Percentiles rank a stretch among this genome's conserved stretches.
Evolutionary conservation across 2,113 vertebrate species (phyloP).

Genomic region (Pterophyllum scalare): DNA sequence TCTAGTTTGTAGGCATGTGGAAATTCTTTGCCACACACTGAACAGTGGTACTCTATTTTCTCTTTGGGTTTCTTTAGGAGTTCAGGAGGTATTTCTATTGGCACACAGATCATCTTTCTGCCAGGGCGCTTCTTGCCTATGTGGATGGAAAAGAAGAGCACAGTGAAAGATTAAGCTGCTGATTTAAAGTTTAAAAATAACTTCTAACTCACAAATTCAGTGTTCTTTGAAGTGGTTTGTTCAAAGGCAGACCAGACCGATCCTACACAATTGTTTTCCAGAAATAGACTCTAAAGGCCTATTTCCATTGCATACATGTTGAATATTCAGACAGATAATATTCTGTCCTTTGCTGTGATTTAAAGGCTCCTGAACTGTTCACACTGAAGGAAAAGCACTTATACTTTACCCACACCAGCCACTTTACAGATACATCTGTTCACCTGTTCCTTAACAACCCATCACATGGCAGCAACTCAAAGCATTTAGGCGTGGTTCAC

Average conservation of each 20-base stretch:
- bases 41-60: slow-evolving; percentile 67
- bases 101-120: slow-evolving; percentile 55
- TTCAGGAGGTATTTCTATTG: slow-evolving; percentile 65
- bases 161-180: neutral
- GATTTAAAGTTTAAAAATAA: neutral
- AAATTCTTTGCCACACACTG: slow-evolving; percentile 70
- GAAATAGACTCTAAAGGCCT: neutral
- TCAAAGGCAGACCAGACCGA: neutral
- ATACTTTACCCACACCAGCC: too few species aligned
- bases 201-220: neutral
- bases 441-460: too few species aligned
- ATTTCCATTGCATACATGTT: too few species aligned
- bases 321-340: too few species aligned
- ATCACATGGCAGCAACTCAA: too few species aligned
- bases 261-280: neutral
- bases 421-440: too few species aligned
- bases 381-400: too few species aligned
- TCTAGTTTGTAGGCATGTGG: slow-evolving; percentile 72
- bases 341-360: too few species aligned
- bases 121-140: slow-evolving; percentile 58
- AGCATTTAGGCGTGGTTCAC: too few species aligned
- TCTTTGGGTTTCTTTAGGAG: slow-evolving; percentile 71
- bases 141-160: neutral
- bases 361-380: too few species aligned
- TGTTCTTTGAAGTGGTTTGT: neutral